phyloP scores from a whole-genome alignment of 2,113 vertebrate species.

The Misgurnus anguillicaudatus region DNA sequence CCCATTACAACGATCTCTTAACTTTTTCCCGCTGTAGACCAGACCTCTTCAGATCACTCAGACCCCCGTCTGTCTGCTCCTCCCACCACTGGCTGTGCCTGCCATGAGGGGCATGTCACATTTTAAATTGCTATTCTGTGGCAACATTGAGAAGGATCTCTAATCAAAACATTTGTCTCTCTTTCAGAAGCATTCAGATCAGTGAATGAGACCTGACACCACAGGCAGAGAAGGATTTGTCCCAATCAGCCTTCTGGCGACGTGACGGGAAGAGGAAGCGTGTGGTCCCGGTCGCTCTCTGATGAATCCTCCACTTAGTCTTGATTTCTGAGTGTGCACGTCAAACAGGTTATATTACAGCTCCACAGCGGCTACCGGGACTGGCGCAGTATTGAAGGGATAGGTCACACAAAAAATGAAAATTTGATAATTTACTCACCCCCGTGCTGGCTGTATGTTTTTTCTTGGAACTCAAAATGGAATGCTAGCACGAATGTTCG shows the following conservation, averaged over 20 bases:
- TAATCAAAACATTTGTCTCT: slow-evolving; percentile 83
- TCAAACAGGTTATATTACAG: slow-evolving; percentile 70
- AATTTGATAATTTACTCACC: no score
- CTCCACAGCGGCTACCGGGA: slow-evolving; percentile 42
- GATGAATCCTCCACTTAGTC: slow-evolving; percentile 79
- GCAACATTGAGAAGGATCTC: slow-evolving; percentile 74
- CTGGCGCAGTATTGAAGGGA: slow-evolving; percentile 43
- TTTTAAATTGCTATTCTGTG: slow-evolving; percentile 63
- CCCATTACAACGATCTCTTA: slow-evolving; percentile 18
- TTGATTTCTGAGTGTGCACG: slow-evolving; percentile 71
- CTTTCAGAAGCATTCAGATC: slow-evolving; percentile 65
- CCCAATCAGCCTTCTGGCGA: slow-evolving; percentile 75
- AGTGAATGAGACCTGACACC: slow-evolving; percentile 75
- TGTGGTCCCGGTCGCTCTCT: slow-evolving; percentile 71
- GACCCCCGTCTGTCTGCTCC: slow-evolving; percentile 11
- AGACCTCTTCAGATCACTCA: slow-evolving; percentile 35
- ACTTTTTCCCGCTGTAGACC: neutral
- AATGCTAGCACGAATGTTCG: no score
- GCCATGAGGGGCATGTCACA: slow-evolving; percentile 29
- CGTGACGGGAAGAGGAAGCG: slow-evolving; percentile 66
- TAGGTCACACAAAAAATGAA: no score
- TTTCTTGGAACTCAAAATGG: no score
- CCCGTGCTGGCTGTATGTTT: no score
- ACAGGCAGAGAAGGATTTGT: slow-evolving; percentile 72
- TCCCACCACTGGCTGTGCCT: neutral